phyloP scores from a whole-genome alignment of 2,888 invertebrate species.

The Tachina grossa region DNA sequence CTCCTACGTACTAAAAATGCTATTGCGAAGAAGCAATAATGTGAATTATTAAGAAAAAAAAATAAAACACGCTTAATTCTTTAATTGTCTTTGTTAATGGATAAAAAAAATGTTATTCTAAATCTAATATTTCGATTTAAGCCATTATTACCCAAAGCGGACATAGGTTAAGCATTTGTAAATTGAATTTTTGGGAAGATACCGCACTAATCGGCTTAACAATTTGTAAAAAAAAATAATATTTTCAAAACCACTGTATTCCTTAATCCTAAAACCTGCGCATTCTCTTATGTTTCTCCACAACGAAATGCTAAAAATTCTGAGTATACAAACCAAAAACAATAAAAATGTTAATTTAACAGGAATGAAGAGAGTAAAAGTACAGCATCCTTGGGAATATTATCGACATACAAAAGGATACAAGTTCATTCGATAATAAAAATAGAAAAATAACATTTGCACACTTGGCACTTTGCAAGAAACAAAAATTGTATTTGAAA shows the following conservation, averaged over 20 bases:
- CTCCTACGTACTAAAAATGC: conserved; percentile 33
- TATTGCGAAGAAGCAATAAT: background rate
- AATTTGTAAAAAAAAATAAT: background rate
- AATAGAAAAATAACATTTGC: conserved; percentile 30
- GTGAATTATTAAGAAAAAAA: conserved; percentile 26
- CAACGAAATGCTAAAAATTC: conserved; percentile 31
- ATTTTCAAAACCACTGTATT: conserved; percentile 32
- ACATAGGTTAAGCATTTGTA: background rate
- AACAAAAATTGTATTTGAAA: background rate
- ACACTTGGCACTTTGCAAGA: conserved; percentile 34
- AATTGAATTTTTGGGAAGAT: too few relatives aligned
- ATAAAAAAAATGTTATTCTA: conserved; percentile 7
- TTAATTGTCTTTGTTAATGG: conserved; percentile 1
- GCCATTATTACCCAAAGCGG: background rate
- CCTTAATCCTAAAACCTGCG: conserved; percentile 55
- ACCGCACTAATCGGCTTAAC: too few relatives aligned
- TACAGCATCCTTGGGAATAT: conserved; percentile 58
- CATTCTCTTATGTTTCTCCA: conserved; percentile 19
- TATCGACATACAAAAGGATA: background rate
- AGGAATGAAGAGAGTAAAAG: conserved; percentile 40
- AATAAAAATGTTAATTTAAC: conserved; percentile 48
- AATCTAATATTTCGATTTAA: background rate
- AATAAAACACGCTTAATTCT: background rate
- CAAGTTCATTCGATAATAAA: conserved; percentile 1
- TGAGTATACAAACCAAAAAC: background rate